phyloP scores from a whole-genome alignment of 2,797 vertebrate genomes.

The Aeoliscus strigatus region DNA sequence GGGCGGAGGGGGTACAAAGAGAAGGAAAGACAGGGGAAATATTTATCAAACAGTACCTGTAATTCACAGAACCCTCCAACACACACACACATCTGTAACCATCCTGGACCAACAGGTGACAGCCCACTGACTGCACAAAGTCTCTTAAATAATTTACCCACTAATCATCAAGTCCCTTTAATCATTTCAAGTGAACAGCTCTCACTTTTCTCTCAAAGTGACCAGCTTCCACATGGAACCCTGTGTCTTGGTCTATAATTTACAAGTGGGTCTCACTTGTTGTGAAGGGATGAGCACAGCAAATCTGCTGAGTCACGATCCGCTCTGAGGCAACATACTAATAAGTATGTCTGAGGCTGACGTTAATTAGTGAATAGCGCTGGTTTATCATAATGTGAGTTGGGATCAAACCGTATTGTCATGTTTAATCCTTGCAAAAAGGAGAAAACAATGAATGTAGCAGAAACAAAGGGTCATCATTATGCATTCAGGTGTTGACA shows the following conservation, averaged over 20 bases:
- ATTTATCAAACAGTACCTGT: constrained; percentile 18
- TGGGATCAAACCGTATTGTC: constrained; percentile 46
- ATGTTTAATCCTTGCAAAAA: constrained; percentile 44
- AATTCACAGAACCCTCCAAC: constrained; percentile 12
- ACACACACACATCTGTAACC: constrained; percentile 9
- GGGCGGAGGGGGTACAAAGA: constrained; percentile 25
- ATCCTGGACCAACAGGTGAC: constrained; percentile 28
- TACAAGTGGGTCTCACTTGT: constrained; percentile 22
- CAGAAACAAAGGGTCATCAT: constrained; percentile 1
- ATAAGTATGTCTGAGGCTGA: constrained; percentile 55
- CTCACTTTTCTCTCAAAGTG: constrained; percentile 33
- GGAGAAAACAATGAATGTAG: constrained; percentile 13
- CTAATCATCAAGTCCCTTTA: constrained; percentile 21
- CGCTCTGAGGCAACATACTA: constrained; percentile 41
- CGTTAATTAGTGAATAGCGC: constrained; percentile 63
- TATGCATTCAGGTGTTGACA: constrained; percentile 8
- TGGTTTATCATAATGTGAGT: constrained; percentile 51
- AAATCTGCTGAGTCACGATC: constrained; percentile 56
- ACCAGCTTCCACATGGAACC: constrained; percentile 22
- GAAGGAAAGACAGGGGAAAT: constrained; percentile 16
- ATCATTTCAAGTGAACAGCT: constrained; percentile 26
- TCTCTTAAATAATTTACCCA: constrained; percentile 32
- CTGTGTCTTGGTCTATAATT: constrained; percentile 41
- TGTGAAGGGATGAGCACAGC: constrained; percentile 15
- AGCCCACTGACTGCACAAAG: constrained; percentile 16